phyloP scores from a whole-genome alignment of 2,888 invertebrate genomes.

The Dryobotodes eremita region DNA sequence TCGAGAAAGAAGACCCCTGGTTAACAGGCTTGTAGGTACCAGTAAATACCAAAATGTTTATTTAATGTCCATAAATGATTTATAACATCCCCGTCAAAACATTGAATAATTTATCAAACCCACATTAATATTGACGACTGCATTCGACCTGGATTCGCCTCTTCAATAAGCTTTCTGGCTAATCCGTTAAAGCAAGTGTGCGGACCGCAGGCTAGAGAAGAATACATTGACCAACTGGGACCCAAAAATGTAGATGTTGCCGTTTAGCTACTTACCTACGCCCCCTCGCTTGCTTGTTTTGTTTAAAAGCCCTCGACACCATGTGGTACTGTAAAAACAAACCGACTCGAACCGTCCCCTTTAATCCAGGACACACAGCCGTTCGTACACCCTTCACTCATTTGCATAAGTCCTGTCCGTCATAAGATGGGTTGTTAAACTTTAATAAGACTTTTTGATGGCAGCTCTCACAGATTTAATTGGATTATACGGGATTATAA shows the following conservation, averaged over 20 bases:
- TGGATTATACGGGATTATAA: conserved; percentile 76
- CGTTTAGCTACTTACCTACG: conserved; percentile 74
- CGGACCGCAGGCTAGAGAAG: conserved; percentile 32
- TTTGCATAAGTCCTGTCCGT: conserved; percentile 88
- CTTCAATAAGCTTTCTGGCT: conserved; percentile 56
- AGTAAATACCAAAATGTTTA: conserved; percentile 12
- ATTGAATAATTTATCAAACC: conserved; percentile 43
- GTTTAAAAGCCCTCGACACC: conserved; percentile 80
- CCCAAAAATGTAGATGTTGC: conserved; percentile 68
- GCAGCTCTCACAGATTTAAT: conserved; percentile 80
- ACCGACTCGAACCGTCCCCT: conserved; percentile 78
- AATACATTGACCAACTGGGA: conserved; percentile 28
- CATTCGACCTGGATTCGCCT: conserved; percentile 51
- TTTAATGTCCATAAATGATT: conserved; percentile 43
- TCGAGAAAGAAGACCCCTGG: not conserved
- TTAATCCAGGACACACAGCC: conserved; percentile 82
- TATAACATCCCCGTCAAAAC: conserved; percentile 26
- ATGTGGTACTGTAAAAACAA: conserved; percentile 88
- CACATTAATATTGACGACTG: conserved; percentile 49
- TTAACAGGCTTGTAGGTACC: not conserved
- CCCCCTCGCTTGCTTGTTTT: conserved; percentile 75
- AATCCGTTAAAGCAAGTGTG: conserved; percentile 52
- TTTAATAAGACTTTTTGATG: conserved; percentile 84
- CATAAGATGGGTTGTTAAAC: conserved; percentile 86
- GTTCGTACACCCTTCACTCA: conserved; percentile 84